Evolutionary conservation across 1,140 invertebrate species (phyloP).

Genomic region (Meloidogyne floridensis): DNA sequence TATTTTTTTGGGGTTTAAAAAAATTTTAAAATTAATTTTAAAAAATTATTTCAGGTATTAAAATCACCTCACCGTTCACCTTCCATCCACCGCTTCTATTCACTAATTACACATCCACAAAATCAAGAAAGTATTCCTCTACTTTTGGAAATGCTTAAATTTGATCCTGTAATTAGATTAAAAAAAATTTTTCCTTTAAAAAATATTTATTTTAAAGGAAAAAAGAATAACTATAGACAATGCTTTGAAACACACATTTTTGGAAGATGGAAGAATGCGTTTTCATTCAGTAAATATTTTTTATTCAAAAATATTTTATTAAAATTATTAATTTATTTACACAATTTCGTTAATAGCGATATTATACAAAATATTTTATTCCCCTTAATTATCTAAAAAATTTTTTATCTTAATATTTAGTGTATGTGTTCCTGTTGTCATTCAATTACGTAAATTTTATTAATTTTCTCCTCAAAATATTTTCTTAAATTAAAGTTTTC

Average conservation of each 20-base stretch:
- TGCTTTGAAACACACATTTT: conserved; percentile 90
- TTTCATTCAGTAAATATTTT: conserved; percentile 78
- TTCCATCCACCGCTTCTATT: conserved; percentile 42
- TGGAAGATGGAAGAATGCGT: conserved; percentile 92
- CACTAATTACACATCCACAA: conserved; percentile 26
- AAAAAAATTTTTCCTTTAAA: neutral
- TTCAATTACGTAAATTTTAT: conserved; percentile 65
- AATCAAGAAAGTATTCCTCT: conserved; percentile 96
- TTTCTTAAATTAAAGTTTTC: conserved; percentile 53
- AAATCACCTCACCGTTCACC: conserved; percentile 77
- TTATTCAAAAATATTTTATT: no score
- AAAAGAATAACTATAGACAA: conserved; percentile 90
- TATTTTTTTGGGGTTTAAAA: neutral
- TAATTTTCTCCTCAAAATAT: neutral
- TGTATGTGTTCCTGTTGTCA: conserved; percentile 98
- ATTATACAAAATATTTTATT: no score
- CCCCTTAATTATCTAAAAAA: neutral
- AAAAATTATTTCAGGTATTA: neutral
- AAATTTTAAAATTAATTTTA: neutral
- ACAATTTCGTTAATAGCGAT: no score
- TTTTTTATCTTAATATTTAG: neutral
- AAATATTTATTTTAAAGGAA: conserved; percentile 71
- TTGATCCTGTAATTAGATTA: conserved; percentile 82
- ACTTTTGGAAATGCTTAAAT: conserved; percentile 94
- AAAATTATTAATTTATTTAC: no score